phyloP scores from a whole-genome alignment of 2,113 vertebrate species.

The Psephotus haematonotus region DNA sequence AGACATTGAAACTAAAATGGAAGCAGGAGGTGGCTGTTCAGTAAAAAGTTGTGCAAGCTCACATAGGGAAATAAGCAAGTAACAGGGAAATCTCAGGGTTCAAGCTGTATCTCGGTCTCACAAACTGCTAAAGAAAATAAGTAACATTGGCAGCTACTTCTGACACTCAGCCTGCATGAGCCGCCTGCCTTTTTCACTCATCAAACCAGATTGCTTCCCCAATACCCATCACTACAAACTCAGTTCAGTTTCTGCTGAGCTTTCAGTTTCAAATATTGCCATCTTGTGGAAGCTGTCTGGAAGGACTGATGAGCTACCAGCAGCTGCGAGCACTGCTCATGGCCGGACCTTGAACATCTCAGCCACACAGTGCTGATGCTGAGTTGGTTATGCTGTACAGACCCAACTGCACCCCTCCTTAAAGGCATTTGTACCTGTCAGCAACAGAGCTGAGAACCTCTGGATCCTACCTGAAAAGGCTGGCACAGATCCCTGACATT shows the following conservation, averaged over 20 bases:
- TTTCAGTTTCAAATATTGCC: conserved; percentile 20
- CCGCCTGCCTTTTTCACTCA: not conserved
- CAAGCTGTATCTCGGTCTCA: not conserved
- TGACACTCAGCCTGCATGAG: not conserved
- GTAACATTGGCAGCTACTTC: not conserved
- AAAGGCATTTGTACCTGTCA: not conserved
- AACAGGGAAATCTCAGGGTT: not conserved
- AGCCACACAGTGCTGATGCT: not conserved
- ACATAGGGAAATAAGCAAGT: not conserved
- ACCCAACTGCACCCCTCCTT: not conserved
- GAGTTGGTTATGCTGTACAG: not conserved
- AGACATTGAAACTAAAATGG: not conserved
- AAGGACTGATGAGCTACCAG: not conserved
- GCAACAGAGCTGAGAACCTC: not conserved
- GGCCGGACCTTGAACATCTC: not conserved
- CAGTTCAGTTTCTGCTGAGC: not conserved
- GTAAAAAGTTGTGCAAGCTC: not conserved
- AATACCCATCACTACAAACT: not conserved
- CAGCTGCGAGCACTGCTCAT: not conserved
- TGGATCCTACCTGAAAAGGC: not conserved
- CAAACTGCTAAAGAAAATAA: not conserved
- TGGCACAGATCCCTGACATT: not conserved
- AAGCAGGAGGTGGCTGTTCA: not conserved
- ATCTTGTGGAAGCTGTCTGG: conserved; percentile 25
- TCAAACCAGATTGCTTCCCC: not conserved